Conservation (phyloP, 2,113 vertebrate genomes). For the Cynopterus brachyotis region DNA sequence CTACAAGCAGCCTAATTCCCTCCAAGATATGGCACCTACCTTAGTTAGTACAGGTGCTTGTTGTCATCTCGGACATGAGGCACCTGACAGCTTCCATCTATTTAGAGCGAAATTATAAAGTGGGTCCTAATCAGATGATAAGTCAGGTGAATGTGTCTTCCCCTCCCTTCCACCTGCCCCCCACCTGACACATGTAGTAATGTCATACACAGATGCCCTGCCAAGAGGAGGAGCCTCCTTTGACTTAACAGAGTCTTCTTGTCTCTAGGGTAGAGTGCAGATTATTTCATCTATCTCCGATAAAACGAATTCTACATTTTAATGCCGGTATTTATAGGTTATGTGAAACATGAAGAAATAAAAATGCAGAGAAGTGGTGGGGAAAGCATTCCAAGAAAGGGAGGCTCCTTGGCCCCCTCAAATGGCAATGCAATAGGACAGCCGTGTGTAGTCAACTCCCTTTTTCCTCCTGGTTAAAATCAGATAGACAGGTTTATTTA, state of each 20-base stretch:
- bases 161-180: not conserved
- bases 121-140: not conserved
- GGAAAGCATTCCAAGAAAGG: not conserved
- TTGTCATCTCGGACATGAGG: not conserved
- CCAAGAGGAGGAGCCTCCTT: not conserved
- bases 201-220: not conserved
- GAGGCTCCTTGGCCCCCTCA: not conserved
- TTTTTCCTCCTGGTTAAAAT: not conserved
- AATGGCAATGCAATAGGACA: not conserved
- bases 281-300: slow-evolving; percentile 36
- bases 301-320: not conserved
- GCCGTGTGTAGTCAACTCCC: not conserved
- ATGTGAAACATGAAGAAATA: slow-evolving; percentile 39
- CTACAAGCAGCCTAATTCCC: not conserved
- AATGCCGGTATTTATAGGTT: not conserved
- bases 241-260: slow-evolving; percentile 15
- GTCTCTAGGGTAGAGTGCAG: not conserved
- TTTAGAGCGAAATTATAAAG: not conserved
- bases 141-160: not conserved
- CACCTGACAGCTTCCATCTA: slow-evolving; percentile 10
- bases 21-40: not conserved
- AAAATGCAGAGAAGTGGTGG: not conserved
- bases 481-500: not conserved
- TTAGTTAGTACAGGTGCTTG: not conserved
- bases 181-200: rapidly evolving